Percentiles rank a stretch among this genome's conserved stretches.
Evolutionary conservation across 2,888 invertebrate genomes (phyloP).

Genomic region (Aquatica leii): DNA sequence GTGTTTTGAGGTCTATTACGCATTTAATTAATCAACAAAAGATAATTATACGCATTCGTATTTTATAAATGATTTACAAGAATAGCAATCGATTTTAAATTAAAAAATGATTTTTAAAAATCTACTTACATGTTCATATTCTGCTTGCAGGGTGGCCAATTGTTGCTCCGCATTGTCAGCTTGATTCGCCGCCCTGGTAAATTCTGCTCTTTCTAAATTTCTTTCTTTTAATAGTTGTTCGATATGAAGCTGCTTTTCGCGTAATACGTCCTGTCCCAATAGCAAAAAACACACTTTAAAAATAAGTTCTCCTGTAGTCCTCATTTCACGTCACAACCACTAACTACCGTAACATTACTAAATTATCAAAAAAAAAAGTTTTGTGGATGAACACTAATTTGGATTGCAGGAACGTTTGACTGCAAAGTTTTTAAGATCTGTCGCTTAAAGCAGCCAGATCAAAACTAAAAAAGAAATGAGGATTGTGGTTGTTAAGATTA

Average conservation of each 20-base stretch:
- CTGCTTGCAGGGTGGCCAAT: slow-evolving; percentile 67
- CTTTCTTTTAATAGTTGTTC: slow-evolving; percentile 91
- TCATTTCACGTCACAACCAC: slow-evolving; percentile 43
- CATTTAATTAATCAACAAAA: too few species aligned
- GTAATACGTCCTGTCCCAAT: slow-evolving; percentile 78
- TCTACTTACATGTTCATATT: slow-evolving; percentile 69
- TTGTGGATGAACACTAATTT: background rate
- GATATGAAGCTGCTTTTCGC: slow-evolving; percentile 94
- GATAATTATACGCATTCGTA: too few species aligned
- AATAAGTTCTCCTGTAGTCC: slow-evolving; percentile 39
- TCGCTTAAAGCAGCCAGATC: slow-evolving; percentile 29
- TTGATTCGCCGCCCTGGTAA: slow-evolving; percentile 82
- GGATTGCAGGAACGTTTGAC: background rate
- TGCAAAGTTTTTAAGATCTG: slow-evolving; percentile 28
- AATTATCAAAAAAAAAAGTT: background rate
- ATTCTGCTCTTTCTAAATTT: slow-evolving; percentile 88
- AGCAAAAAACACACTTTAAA: slow-evolving; percentile 42
- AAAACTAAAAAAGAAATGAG: slow-evolving; percentile 22
- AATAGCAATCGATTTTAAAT: too few species aligned
- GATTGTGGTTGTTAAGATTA: slow-evolving; percentile 20
- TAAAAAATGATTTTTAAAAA: too few species aligned
- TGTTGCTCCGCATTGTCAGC: slow-evolving; percentile 80
- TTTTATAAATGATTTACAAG: too few species aligned
- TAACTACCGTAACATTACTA: slow-evolving; percentile 31
- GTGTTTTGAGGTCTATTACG: too few species aligned